Evolutionary conservation across 30 jellyfish, hydroid and myxozoan species (phyloP), one percentile per base, ranked within the genome.

Genomic region (Aurelia sp.): DNA sequence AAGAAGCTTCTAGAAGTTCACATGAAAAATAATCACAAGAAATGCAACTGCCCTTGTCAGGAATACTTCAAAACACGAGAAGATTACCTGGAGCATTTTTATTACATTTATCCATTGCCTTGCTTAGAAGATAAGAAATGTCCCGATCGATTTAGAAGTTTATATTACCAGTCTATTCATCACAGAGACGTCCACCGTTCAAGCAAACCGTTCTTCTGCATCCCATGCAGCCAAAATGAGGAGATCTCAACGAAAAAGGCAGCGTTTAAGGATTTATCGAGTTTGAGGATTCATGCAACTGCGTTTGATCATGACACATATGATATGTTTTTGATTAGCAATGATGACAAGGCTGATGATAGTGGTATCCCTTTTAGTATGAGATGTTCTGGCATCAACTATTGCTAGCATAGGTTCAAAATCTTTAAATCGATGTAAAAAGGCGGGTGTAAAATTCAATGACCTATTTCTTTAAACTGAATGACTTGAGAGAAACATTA

Each of bases 121-220:
- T 90, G 97, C 51, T 74, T 90, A 47, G 92, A 70, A 35, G 82
- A 75, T 50, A 67, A 95, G 31, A 90, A 90, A 67, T 90, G 97
- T 67, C 97, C 97, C 5, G 97, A 90, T 73, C 91, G 97, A 10
- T 90, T 90, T 71, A 95, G 97, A 62, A 66, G 88, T 58, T 60
- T 83, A 47, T 90, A 76, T 47, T 90, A 82, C 62, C 97, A 90
- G 66, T 90, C 97, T 23, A 23, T 68, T 18, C 97, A 90, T 61
- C 97, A 90, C 69, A 79, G 62, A 53, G 86, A 77, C 11, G 71
- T 58, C 22, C 97, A 90, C 58, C 58, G 33, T 65, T 57, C 97
- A 9, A 70, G 31, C 63, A 90, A 71, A 81, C 97, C 97, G 13
- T 90, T 66, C 59, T 78, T 48, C 52, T 90, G 97, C 60, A 81